Evolutionary conservation across 1,140 invertebrate genomes (phyloP).

Genomic region (Cydia splendana): DNA sequence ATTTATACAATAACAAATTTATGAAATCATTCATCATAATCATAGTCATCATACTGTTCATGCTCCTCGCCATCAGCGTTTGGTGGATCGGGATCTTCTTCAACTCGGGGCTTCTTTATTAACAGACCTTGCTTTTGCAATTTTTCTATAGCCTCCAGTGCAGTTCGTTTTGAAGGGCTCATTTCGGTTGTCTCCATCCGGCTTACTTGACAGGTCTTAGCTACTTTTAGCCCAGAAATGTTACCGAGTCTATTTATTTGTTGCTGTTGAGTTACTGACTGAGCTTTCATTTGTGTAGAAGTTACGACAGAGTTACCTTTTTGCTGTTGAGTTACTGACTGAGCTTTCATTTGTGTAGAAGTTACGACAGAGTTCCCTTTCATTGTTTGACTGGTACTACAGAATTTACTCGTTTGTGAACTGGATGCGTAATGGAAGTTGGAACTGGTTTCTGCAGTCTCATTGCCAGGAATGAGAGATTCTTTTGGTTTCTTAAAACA

Average conservation of each 20-base stretch:
- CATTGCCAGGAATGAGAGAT: slow-evolving; percentile 45
- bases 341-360: slow-evolving; percentile 57
- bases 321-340: slow-evolving; percentile 51
- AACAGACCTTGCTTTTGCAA: slow-evolving; percentile 70
- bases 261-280: slow-evolving; percentile 50
- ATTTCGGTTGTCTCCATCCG: slow-evolving; percentile 57
- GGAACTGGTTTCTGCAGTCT: slow-evolving; percentile 45
- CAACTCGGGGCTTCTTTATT: slow-evolving; percentile 68
- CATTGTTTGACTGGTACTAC: slow-evolving; percentile 54
- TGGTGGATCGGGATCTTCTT: slow-evolving; percentile 46
- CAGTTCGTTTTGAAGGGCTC: slow-evolving; percentile 51
- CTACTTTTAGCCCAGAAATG: slow-evolving; percentile 60
- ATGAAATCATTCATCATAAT: slow-evolving; percentile 38
- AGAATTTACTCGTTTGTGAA: slow-evolving; percentile 54
- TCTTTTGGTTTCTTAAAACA: slow-evolving; percentile 72
- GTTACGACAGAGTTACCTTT: slow-evolving; percentile 57
- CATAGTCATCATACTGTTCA: slow-evolving; percentile 47
- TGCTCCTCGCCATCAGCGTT: slow-evolving; percentile 49
- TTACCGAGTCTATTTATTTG: slow-evolving; percentile 57
- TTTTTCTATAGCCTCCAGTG: slow-evolving; percentile 67
- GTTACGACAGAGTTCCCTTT: slow-evolving; percentile 58
- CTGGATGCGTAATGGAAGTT: slow-evolving; percentile 49
- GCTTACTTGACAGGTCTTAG: slow-evolving; percentile 58
- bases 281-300: slow-evolving; percentile 57
- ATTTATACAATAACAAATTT: background rate